Percentiles rank a stretch among this genome's conserved stretches.
Conservation (phyloP, 2,797 vertebrate genomes). For the Myotis pilosus region DNA sequence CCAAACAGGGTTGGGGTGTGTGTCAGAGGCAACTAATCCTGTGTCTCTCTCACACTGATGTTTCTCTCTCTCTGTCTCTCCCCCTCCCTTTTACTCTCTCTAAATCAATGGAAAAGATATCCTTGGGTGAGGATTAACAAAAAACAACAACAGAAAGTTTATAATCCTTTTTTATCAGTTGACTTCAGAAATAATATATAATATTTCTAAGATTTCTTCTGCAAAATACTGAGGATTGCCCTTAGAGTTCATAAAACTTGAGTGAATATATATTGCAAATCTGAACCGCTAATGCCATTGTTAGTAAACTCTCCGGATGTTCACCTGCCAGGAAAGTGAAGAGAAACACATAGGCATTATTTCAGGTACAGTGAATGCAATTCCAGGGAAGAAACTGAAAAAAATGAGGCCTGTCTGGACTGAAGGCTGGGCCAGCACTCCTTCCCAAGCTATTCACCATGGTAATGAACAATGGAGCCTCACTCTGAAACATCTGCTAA, state of each 20-base stretch:
- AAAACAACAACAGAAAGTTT: slow-evolving; percentile 85
- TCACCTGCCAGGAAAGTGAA: slow-evolving; percentile 17
- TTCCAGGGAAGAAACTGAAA: slow-evolving; percentile 36
- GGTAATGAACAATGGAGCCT: slow-evolving; percentile 50
- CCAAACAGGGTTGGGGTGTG: no score
- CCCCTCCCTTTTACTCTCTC: no score
- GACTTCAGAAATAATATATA: slow-evolving; percentile 80
- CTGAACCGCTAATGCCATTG: background rate
- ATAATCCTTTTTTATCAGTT: slow-evolving; percentile 85
- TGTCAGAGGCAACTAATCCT: no score
- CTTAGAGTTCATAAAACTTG: background rate
- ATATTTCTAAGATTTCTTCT: slow-evolving; percentile 65
- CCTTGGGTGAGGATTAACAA: no score
- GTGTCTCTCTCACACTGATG: no score
- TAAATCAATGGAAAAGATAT: no score
- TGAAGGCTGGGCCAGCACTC: background rate
- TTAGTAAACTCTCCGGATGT: slow-evolving; percentile 4
- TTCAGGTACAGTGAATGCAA: slow-evolving; percentile 61
- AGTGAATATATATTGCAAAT: background rate
- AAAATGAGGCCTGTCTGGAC: background rate
- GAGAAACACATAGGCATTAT: slow-evolving; percentile 22
- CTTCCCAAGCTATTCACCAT: slow-evolving; percentile 20
- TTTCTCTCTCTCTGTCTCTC: no score
- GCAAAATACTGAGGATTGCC: slow-evolving; percentile 19
- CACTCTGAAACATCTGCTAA: slow-evolving; percentile 68